Base-by-base conservation (phyloP, 2,113 vertebrate species). In the Boleophthalmus pectinirostris region DNA sequence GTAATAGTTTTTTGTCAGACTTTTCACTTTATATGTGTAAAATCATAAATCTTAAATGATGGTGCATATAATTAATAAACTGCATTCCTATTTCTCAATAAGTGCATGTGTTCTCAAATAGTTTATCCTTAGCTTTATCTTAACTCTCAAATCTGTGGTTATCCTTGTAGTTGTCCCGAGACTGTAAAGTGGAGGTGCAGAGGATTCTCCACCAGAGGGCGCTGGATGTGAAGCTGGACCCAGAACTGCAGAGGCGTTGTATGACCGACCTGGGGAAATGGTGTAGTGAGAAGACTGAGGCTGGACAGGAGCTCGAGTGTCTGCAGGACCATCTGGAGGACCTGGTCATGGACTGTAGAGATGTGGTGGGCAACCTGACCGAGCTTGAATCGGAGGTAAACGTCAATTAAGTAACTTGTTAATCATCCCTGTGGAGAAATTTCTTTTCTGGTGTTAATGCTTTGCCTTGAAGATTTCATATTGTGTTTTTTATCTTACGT, bases 271-370 rank as follows among this genome's bases (percentile, higher is more conserved):
- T 98, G 35, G 97, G 97, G 1, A 99, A 99, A 77, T 99, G 97
- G 97, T 99, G 97, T 91, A 98, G 96, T 25, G 97, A 98, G 46
- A 98, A 98, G 83, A 96, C 96, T 0, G 97, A 98, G 80, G 90
- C 95, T 0, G 97, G 97, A 43, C 96, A 97, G 97, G 97, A 99
- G 84, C 91, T 99, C 78, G 97, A 98, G 87, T 99, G 97, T 89
- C 93, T 99, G 70, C 97, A 99, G 92, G 97, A 99, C 64, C 97
- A 99, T 80, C 87, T 99, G 33, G 97, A 99, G 76, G 97, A 99
- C 77, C 88, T 99, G 82, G 91, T 94, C 18, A 74, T 93, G 1
- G 93, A 93, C 2, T 99, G 97, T 91, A 95, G 96, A 85, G 97
- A 99, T 0, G 92, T 98, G 3, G 97, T 99, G 47, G 96, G 96